Conservation (phyloP, 2,888 invertebrate genomes). For the Mellilla xanthometata region DNA sequence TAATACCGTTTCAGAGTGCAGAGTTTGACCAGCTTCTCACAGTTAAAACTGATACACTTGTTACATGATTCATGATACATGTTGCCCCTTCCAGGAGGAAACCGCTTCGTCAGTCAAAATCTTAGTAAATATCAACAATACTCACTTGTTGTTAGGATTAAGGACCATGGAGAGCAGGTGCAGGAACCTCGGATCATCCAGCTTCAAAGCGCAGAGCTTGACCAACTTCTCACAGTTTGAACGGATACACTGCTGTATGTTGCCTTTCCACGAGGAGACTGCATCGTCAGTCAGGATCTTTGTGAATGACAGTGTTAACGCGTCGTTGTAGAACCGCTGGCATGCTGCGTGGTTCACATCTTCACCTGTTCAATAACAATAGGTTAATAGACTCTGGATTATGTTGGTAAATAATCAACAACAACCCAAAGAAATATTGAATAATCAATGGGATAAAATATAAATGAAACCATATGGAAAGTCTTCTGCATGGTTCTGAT, state of each 20-base stretch:
- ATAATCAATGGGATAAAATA: too few species aligned
- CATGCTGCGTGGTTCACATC: conserved; percentile 95
- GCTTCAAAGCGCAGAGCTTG: conserved; percentile 95
- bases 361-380: conserved; percentile 84
- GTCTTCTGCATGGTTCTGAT: too few species aligned
- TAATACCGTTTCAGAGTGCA: conserved; percentile 97
- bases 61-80: too few species aligned
- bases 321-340: conserved; percentile 97
- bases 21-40: conserved; percentile 94
- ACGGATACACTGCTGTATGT: conserved; percentile 97
- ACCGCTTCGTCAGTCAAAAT: conserved; percentile 99
- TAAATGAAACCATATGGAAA: too few species aligned
- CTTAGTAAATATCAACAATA: conserved; percentile 95
- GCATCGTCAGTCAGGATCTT: conserved; percentile 99
- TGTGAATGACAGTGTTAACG: conserved; percentile 96
- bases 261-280: conserved; percentile 98
- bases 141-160: conserved; percentile 97
- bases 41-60: conserved; percentile 96
- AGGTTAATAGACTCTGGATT: too few species aligned
- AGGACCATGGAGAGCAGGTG: conserved; percentile 96
- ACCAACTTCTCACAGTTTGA: conserved; percentile 96
- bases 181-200: conserved; percentile 96
- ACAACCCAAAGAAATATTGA: too few species aligned
- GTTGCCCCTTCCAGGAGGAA: conserved; percentile 97
- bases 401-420: too few species aligned